Evolutionary conservation across 2,888 invertebrate species (phyloP).

Genomic region (Meandrusa payeni): DNA sequence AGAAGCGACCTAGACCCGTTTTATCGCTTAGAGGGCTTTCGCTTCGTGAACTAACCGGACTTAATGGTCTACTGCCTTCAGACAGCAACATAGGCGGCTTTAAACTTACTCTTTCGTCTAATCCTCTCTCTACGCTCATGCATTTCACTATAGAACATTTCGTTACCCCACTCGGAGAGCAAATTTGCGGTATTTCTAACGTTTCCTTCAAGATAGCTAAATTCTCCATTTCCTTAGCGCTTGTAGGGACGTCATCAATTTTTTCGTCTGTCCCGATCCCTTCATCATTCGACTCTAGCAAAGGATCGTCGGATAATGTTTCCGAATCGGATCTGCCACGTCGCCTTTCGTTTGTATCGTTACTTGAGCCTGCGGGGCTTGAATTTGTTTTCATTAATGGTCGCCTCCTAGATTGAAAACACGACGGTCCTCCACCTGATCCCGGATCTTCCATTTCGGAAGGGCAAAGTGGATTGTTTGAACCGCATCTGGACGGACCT

Average conservation of each 20-base stretch:
- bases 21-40: slow-evolving; percentile 89
- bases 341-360: slow-evolving; percentile 72
- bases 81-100: slow-evolving; percentile 79
- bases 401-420: slow-evolving; percentile 80
- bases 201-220: slow-evolving; percentile 65
- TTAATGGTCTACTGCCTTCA: slow-evolving; percentile 80
- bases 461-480: slow-evolving; percentile 89
- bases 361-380: slow-evolving; percentile 65
- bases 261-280: slow-evolving; percentile 89
- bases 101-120: slow-evolving; percentile 69
- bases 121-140: slow-evolving; percentile 75
- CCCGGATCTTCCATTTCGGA: slow-evolving; percentile 88
- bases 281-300: slow-evolving; percentile 87
- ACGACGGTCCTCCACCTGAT: slow-evolving; percentile 76
- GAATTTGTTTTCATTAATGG: slow-evolving; percentile 83
- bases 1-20: slow-evolving; percentile 84
- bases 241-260: slow-evolving; percentile 86
- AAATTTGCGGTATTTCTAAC: slow-evolving; percentile 69
- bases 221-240: slow-evolving; percentile 82
- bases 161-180: slow-evolving; percentile 72
- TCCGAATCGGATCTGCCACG: slow-evolving; percentile 87
- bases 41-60: slow-evolving; percentile 89
- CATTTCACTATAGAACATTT: slow-evolving; percentile 80
- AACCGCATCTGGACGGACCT: slow-evolving; percentile 90
- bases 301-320: slow-evolving; percentile 86